Evolutionary conservation across 2,113 vertebrate species (phyloP).

Genomic region (Albula goreensis): DNA sequence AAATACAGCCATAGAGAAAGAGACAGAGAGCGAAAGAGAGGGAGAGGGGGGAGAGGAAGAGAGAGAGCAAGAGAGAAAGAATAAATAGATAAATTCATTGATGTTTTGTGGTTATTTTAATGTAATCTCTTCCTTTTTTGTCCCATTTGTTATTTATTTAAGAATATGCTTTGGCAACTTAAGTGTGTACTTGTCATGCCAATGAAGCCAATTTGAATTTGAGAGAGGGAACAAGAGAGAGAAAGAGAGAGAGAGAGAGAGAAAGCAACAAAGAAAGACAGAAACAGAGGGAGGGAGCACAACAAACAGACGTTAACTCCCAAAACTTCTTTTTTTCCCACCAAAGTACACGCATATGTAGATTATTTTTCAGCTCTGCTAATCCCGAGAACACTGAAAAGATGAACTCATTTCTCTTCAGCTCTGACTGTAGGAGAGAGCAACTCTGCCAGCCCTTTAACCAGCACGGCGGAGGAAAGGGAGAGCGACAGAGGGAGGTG

Average conservation of each 20-base stretch:
- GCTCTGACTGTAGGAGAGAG: slow-evolving; percentile 57
- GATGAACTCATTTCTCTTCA: slow-evolving; percentile 64
- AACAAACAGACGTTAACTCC: slow-evolving; percentile 55
- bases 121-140: neutral
- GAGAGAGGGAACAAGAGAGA: slow-evolving; percentile 46
- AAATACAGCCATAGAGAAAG: slow-evolving; percentile 51
- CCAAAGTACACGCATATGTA: slow-evolving; percentile 55
- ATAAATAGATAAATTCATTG: neutral
- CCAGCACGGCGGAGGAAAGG: slow-evolving; percentile 41
- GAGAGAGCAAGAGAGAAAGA: neutral
- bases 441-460: slow-evolving; percentile 57
- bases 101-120: neutral
- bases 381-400: slow-evolving; percentile 64
- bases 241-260: slow-evolving; percentile 58
- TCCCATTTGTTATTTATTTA: neutral
- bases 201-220: slow-evolving; percentile 27
- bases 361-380: slow-evolving; percentile 61
- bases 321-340: slow-evolving; percentile 61
- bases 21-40: slow-evolving; percentile 42
- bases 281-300: neutral
- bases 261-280: slow-evolving; percentile 35
- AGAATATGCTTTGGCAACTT: neutral
- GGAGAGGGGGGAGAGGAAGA: neutral
- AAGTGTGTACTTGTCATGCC: neutral
- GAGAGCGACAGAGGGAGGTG: slow-evolving; percentile 44